Evolutionary conservation across 2,888 invertebrate genomes (phyloP).

Genomic region (Hirudinaria manillensis): DNA sequence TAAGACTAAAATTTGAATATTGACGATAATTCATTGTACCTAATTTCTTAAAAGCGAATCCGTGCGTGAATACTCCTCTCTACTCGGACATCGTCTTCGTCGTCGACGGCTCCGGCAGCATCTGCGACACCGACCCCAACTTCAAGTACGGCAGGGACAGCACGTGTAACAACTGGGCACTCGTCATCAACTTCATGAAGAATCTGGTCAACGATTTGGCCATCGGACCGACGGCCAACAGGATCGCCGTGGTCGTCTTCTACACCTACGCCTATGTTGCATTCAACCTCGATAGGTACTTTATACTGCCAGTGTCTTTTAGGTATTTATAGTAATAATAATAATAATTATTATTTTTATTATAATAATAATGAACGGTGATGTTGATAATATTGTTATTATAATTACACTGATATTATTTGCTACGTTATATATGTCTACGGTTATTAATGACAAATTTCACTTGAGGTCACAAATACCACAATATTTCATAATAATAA

Average conservation of each 20-base stretch:
- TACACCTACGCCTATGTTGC: constrained; percentile 5
- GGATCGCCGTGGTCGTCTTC: constrained; percentile 22
- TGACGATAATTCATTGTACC: not conserved
- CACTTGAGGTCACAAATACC: too few species aligned
- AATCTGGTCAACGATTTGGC: constrained; percentile 10
- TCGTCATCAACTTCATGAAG: constrained; percentile 19
- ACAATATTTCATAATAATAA: too few species aligned
- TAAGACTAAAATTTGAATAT: too few species aligned
- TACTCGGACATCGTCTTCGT: constrained; percentile 22
- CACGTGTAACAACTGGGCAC: constrained; percentile 30
- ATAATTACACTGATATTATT: too few species aligned
- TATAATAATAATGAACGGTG: too few species aligned
- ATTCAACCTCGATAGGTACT: not conserved
- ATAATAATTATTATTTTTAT: not conserved
- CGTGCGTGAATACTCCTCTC: constrained; percentile 1
- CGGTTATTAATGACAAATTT: too few species aligned
- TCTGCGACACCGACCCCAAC: constrained; percentile 28
- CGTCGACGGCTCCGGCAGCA: constrained; percentile 31
- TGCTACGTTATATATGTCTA: too few species aligned
- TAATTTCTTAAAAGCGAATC: not conserved
- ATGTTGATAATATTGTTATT: too few species aligned
- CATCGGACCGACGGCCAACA: constrained; percentile 18
- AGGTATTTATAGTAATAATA: not conserved
- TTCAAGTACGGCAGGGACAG: constrained; percentile 17
- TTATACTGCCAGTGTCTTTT: not conserved